Evolutionary conservation across 2,888 invertebrate species (phyloP), one percentile per base, ranked within the genome.

Genomic region (Aphidoletes aphidimyza): DNA sequence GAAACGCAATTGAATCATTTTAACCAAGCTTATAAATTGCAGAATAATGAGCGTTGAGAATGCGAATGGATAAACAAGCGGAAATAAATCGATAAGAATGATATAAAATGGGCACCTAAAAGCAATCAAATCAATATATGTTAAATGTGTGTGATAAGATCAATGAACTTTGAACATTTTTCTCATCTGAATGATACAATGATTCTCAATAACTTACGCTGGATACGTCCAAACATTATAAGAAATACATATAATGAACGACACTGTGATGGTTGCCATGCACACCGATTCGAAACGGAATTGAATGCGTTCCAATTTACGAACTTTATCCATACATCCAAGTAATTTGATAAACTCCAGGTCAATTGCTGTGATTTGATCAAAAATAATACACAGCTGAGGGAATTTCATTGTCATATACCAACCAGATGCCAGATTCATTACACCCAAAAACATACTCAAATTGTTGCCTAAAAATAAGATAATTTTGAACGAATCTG

Each of bases 221-320:
- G 34, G 69, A 34, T 69, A 69, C 30, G 30, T 69, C 69, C 69
- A 69, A 69, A 69, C 30, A 30, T 69, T n/a, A 69, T 30, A 69
- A 30, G 30, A 1, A 3, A 14, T 0, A 69, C 1, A 30, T 69
- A 69, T 1, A 3, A 34, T 17, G 17, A 11, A 69, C 14, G 69
- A 6, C 26, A 69, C 17, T 9, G 34, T 30, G 34, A 30, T 30
- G 0, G 69, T 30, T 11, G 69, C 69, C 3, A 69, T 14, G 14
- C 26, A 81, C 37, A n/a, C 11, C 19, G n/a, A 81, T 81, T 81
- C 81, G n/a, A 81, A 81, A 9, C 30, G 36, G 22, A 81, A 81
- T 81, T 37, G 81, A 37, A 37, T 81, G 22, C n/a, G 39, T n/a
- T 37, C 36, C 2, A n/a, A 37, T 8, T 37, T 81, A 0, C 37